phyloP scores from a whole-genome alignment of 2,113 vertebrate genomes.

The Ploceus nigricollis region DNA sequence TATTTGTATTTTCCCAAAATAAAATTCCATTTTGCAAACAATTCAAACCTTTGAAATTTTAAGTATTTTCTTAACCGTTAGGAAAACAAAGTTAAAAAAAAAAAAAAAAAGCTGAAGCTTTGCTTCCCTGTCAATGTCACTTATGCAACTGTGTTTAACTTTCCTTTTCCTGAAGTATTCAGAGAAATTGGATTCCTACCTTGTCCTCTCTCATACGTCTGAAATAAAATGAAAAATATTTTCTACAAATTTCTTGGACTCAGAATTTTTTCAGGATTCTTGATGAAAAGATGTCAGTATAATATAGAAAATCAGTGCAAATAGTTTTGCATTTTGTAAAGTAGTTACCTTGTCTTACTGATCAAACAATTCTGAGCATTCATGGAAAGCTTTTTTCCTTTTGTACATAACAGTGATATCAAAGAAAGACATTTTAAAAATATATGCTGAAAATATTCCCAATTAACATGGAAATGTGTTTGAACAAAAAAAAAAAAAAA shows the following conservation, averaged over 20 bases:
- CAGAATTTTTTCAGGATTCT: neutral
- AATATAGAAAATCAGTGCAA: neutral
- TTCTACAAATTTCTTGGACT: neutral
- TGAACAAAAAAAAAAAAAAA: neutral
- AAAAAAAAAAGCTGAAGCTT: neutral
- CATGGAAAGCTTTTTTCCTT: neutral
- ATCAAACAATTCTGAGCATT: neutral
- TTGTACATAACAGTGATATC: neutral
- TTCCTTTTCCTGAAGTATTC: neutral
- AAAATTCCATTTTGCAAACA: neutral
- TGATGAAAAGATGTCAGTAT: neutral
- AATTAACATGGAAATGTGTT: neutral
- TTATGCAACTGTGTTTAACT: neutral
- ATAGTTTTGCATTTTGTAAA: neutral
- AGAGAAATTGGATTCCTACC: neutral
- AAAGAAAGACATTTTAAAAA: neutral
- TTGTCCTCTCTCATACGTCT: neutral
- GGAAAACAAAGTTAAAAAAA: neutral
- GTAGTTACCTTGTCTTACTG: neutral
- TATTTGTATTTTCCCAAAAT: neutral
- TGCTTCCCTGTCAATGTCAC: neutral
- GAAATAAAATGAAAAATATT: neutral
- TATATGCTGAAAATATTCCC: neutral
- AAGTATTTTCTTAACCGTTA: neutral
- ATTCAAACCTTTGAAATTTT: neutral